Evolutionary conservation across 2,888 invertebrate species (phyloP), one percentile per base, ranked within the genome.

Genomic region (Lepidocyrtinus sp.): DNA sequence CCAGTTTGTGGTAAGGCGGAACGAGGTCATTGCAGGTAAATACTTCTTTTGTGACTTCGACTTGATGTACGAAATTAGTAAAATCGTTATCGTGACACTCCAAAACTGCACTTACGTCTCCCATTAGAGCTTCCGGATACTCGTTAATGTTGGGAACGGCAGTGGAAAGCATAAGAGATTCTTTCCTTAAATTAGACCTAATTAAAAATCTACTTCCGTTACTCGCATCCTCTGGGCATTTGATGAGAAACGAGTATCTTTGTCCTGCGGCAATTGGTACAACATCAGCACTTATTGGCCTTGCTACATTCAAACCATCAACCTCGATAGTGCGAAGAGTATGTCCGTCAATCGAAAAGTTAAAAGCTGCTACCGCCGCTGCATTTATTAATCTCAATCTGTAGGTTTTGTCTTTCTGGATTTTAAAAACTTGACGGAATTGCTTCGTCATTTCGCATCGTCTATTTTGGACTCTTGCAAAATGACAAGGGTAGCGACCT

Each of bases 111-210:
- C 83, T 81, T 5, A 79, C 63, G 9, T 85, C 82, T 1, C 25
- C 62, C 9, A 81, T 72, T 2, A 83, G 19, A 7, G 82, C 77
- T 63, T 83, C 78, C 3, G 83, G 83, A 26, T 74, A 83, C 27
- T 74, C 12, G 25, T 84, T 85, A 0, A 85, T 83, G 59, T 85
- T 85, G 1, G 22, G 70, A 1, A 26, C 64, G 46, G 63, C 65
- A 1, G 76, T 71, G n/a, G n/a, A n/a, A 9, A 79, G 9, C 69
- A 72, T 80, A 1, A 84, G 55, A 9, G 24, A 24, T 24, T 83
- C 83, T 12, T 46, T 80, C n/a, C 75, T 9, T 22, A 84, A 2
- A 25, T 75, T 69, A 1, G 83, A 82, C 25, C 85, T 21, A 7
- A 85, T 75, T 5, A 79, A 68, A 36, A 36, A 82, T 22, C 73